These are phyloP conservation scores for Lagothrix lagotricha DNA, from an alignment of 2,797 vertebrate species.

Conservation along the genomic window DNA sequence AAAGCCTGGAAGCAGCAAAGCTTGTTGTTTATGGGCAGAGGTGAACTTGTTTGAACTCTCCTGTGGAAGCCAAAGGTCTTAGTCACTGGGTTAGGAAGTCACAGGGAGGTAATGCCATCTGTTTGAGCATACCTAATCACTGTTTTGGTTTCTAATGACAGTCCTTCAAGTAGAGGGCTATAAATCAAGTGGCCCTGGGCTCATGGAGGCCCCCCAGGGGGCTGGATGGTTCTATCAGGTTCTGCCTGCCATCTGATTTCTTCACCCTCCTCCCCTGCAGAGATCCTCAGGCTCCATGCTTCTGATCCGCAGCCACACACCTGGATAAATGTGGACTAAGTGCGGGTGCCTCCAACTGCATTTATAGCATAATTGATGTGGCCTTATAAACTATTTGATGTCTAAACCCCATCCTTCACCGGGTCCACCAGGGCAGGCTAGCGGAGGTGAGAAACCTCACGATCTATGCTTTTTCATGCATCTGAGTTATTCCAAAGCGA, in stretches of 20 bases:
- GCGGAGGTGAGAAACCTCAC: background rate
- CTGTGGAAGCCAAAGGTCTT: constrained; percentile 37
- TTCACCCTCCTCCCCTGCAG: background rate
- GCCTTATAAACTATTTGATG: constrained; percentile 24
- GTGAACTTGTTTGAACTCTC: background rate
- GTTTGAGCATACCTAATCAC: background rate
- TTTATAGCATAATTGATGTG: background rate
- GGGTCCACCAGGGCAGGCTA: background rate
- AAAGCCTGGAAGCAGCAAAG: background rate
- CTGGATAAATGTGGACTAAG: constrained; percentile 15
- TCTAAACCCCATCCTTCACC: constrained; percentile 50
- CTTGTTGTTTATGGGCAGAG: background rate
- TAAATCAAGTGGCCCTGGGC: background rate
- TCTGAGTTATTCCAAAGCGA: constrained; percentile 50
- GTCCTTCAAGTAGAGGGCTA: background rate
- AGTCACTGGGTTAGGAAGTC: constrained; percentile 45
- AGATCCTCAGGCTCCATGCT: background rate
- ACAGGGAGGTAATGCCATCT: background rate
- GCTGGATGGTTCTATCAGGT: background rate
- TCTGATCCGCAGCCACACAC: constrained; percentile 51
- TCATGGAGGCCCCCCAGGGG: background rate
- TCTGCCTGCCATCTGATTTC: constrained; percentile 37
- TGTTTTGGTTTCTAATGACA: constrained; percentile 3
- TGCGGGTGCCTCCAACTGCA: constrained; percentile 3
- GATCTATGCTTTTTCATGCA: constrained; percentile 27